Conservation (phyloP, 2,113 vertebrate genomes). For the Cololabis saira region DNA sequence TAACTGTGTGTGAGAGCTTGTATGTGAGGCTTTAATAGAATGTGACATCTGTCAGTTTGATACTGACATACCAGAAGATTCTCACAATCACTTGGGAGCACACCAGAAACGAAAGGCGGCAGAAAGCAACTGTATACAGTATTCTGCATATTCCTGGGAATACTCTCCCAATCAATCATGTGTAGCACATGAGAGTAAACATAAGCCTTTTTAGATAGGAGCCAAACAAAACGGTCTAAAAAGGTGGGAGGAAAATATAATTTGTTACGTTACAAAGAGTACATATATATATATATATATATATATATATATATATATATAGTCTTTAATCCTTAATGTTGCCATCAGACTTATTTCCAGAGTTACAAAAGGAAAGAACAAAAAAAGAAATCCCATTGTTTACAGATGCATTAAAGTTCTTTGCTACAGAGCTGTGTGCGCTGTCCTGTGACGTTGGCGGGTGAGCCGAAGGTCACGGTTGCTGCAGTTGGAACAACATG, state of each 20-base stretch:
- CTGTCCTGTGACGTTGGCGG: slow-evolving; percentile 9
- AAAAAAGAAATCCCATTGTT: slow-evolving; percentile 3
- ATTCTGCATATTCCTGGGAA: slow-evolving; percentile 5
- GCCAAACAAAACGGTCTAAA: not conserved
- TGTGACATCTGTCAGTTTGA: slow-evolving; percentile 75
- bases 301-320: too few species aligned
- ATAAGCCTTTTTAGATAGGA: not conserved
- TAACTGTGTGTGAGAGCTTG: slow-evolving; percentile 29
- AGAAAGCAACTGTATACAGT: slow-evolving; percentile 5
- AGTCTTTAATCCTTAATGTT: too few species aligned
- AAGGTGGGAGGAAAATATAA: too few species aligned
- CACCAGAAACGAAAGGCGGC: slow-evolving; percentile 20
- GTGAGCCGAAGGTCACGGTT: slow-evolving; percentile 21
- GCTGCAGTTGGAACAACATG: too few species aligned
- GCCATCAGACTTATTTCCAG: not conserved
- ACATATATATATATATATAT: too few species aligned
- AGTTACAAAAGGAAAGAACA: not conserved
- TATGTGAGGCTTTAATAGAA: slow-evolving; percentile 68
- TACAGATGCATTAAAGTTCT: not conserved
- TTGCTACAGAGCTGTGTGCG: not conserved
- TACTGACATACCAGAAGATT: slow-evolving; percentile 55
- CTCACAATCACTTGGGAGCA: slow-evolving; percentile 48
- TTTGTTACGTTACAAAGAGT: too few species aligned
- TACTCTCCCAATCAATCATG: not conserved
- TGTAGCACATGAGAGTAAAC: not conserved